phyloP scores from a whole-genome alignment of 2,113 vertebrate species.

The Benitochromis conjunctus region DNA sequence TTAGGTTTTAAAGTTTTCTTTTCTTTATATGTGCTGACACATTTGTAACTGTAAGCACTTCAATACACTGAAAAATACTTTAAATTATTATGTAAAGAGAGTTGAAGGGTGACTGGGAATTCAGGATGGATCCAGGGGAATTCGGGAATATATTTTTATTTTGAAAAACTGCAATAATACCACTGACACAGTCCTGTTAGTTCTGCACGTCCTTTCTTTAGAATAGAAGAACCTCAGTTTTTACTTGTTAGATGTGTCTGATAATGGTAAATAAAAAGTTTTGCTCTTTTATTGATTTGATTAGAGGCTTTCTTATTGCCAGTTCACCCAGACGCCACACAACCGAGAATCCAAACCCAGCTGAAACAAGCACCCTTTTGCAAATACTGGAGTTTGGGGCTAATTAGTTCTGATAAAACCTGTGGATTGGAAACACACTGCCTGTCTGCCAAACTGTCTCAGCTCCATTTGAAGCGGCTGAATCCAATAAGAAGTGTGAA shows the following conservation, averaged over 20 bases:
- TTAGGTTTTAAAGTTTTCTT: not conserved
- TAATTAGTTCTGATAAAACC: conserved; percentile 44
- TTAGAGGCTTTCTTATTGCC: not conserved
- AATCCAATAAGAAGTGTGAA: conserved; percentile 63
- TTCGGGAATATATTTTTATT: rapidly evolving
- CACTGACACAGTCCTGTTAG: not conserved
- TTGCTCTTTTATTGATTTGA: not conserved
- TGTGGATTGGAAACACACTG: conserved; percentile 2
- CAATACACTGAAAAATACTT: not conserved
- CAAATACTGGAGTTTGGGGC: conserved; percentile 18
- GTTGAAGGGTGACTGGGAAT: not conserved
- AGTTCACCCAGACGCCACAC: not conserved
- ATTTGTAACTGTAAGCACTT: not conserved
- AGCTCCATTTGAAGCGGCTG: conserved; percentile 31
- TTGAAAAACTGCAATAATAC: not conserved
- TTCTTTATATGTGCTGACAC: not conserved
- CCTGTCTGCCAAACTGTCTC: conserved; percentile 35
- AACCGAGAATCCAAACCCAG: not conserved
- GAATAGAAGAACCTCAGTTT: not conserved
- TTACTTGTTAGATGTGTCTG: rapidly evolving
- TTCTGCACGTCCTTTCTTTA: not conserved
- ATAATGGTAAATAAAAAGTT: not conserved
- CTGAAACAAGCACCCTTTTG: conserved; percentile 6
- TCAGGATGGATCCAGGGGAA: rapidly evolving
- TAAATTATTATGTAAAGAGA: not conserved